A percentile compares a stretch with the other conserved stretches of the same genome.
phyloP scores from a whole-genome alignment of 2,113 vertebrate species.

The Columbina picui region DNA sequence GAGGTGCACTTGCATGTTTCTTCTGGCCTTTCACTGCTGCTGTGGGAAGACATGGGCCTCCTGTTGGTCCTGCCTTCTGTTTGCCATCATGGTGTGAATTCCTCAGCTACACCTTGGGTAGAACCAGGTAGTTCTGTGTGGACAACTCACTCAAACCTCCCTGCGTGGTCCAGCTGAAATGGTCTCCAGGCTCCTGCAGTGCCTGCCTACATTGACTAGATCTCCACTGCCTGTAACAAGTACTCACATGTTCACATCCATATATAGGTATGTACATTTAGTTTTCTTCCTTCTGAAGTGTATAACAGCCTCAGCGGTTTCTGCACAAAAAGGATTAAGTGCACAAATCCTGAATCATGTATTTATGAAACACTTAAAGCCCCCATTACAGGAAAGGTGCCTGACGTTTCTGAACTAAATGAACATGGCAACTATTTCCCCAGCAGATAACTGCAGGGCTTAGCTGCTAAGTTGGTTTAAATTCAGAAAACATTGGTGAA shows the following conservation, averaged over 20 bases:
- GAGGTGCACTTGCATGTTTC: background rate
- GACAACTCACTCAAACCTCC: background rate
- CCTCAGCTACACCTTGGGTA: background rate
- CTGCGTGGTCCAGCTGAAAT: background rate
- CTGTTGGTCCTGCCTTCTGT: background rate
- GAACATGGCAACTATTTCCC: background rate
- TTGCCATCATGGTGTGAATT: background rate
- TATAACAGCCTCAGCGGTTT: background rate
- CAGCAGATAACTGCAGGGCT: background rate
- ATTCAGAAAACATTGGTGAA: background rate
- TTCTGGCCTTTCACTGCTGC: background rate
- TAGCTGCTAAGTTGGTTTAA: constrained; percentile 17
- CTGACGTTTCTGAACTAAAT: background rate
- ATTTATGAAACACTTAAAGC: background rate
- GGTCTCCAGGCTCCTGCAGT: background rate
- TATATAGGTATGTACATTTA: background rate
- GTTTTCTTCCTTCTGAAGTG: background rate
- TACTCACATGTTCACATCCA: background rate
- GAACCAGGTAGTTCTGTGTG: background rate
- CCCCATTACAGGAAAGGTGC: background rate
- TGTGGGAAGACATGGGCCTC: background rate
- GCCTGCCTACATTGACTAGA: background rate
- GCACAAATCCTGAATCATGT: background rate
- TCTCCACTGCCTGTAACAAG: background rate
- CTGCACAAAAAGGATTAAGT: background rate